phyloP scores from a whole-genome alignment of 2,888 invertebrate species.

The Acronicta alni region DNA sequence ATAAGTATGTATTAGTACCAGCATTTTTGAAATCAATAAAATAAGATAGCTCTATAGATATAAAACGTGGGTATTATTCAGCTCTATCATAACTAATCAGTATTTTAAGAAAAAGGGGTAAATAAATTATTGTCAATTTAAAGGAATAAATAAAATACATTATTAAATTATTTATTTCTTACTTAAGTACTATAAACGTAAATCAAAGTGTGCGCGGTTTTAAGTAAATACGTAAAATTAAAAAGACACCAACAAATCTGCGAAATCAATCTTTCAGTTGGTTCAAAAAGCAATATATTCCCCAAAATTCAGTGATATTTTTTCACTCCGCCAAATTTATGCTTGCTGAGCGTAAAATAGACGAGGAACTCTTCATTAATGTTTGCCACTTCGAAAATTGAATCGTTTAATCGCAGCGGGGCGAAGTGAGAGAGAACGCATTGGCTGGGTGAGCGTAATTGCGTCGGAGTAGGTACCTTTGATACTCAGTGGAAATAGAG shows the following conservation, averaged over 20 bases:
- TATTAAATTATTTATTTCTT: too few relatives aligned
- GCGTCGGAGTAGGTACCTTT: conserved; percentile 76
- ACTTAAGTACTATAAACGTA: not conserved
- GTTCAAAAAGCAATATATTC: conserved; percentile 39
- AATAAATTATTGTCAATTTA: too few relatives aligned
- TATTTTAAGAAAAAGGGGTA: too few relatives aligned
- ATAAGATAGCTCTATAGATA: too few relatives aligned
- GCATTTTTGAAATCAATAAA: too few relatives aligned
- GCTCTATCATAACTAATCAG: too few relatives aligned
- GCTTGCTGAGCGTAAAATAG: conserved; percentile 67
- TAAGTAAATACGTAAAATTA: conserved; percentile 16
- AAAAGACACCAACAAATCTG: conserved; percentile 22
- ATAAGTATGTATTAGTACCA: too few relatives aligned
- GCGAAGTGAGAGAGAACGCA: conserved; percentile 70
- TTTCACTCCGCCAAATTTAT: conserved; percentile 57
- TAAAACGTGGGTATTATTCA: too few relatives aligned
- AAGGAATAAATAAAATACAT: too few relatives aligned
- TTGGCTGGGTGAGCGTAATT: conserved; percentile 72
- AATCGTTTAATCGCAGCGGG: conserved; percentile 77
- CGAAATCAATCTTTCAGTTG: conserved; percentile 32
- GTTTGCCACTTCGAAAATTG: conserved; percentile 80
- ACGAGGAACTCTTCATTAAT: conserved; percentile 73
- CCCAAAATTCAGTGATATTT: conserved; percentile 56
- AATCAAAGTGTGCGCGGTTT: not conserved
- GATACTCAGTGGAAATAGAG: conserved; percentile 72